Evolutionary conservation across 2,113 vertebrate genomes (phyloP).

Genomic region (Onychorhynchus coronatus): DNA sequence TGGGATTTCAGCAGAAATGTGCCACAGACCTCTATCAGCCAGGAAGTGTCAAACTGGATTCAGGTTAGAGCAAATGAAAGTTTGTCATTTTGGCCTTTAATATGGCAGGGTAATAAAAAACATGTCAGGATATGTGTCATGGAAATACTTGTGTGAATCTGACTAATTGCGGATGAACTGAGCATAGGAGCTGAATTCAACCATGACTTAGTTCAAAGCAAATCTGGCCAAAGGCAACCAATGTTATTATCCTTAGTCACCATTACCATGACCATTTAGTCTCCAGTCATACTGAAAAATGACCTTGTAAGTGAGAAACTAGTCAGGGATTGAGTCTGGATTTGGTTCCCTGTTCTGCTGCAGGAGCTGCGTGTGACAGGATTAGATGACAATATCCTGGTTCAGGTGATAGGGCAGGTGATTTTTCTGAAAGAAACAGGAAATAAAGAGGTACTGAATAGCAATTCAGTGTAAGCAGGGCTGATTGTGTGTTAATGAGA

Average conservation of each 20-base stretch:
- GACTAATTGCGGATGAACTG: neutral
- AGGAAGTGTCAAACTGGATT: neutral
- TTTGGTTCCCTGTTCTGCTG: neutral
- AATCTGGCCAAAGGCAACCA: neutral
- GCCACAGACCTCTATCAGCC: neutral
- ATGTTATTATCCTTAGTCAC: neutral
- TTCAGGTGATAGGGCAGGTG: neutral
- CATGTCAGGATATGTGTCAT: neutral
- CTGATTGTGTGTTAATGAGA: conserved; percentile 6
- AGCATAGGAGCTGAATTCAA: neutral
- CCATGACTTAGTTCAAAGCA: neutral
- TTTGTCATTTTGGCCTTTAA: neutral
- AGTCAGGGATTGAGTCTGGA: neutral
- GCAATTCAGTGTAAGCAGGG: neutral
- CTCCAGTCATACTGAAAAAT: neutral
- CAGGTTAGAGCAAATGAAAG: neutral
- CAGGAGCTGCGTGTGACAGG: neutral
- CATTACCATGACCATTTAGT: neutral
- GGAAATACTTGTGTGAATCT: neutral
- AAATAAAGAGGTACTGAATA: conserved; percentile 2
- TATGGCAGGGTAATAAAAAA: neutral
- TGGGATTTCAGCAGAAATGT: neutral
- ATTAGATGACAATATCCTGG: neutral
- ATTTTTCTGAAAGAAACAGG: neutral
- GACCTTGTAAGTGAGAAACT: neutral